Percentiles rank a stretch among this genome's conserved stretches.
Evolutionary conservation across 2,797 vertebrate genomes (phyloP).

Genomic region (Falco concolor): DNA sequence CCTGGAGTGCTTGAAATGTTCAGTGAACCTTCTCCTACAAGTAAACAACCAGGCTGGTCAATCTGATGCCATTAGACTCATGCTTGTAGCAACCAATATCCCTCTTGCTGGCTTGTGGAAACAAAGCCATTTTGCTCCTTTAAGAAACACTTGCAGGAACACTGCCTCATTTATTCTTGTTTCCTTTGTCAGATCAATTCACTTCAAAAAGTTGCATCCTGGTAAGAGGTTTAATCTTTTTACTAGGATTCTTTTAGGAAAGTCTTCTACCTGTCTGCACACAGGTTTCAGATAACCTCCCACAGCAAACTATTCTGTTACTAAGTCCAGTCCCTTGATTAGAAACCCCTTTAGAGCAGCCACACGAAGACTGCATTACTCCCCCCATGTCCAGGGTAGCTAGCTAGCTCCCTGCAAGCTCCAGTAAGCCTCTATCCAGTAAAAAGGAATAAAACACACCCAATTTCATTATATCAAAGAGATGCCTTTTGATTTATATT

Average conservation of each 20-base stretch:
- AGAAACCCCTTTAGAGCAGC: neutral
- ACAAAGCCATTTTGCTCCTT: neutral
- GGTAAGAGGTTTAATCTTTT: neutral
- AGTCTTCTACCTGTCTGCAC: neutral
- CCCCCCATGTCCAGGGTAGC: neutral
- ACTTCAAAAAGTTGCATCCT: neutral
- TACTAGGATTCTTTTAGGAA: constrained; percentile 17
- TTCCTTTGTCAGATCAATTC: neutral
- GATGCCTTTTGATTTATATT: neutral
- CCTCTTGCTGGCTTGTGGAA: neutral
- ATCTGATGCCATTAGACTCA: neutral
- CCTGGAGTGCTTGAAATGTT: neutral
- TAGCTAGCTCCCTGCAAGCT: neutral
- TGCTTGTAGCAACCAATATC: neutral
- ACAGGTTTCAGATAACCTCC: neutral
- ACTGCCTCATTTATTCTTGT: neutral
- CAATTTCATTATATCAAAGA: neutral
- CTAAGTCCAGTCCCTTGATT: neutral
- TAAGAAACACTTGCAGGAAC: neutral
- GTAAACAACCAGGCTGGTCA: neutral
- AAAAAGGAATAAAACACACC: neutral
- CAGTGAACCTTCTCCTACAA: neutral
- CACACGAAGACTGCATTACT: neutral
- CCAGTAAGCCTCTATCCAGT: neutral
- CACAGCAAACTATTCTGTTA: neutral